Percentiles rank a stretch among this genome's conserved stretches.
These are phyloP conservation scores for Agrochola circellaris DNA, from an alignment of 2,888 invertebrate genomes.

Conservation along the genomic window DNA sequence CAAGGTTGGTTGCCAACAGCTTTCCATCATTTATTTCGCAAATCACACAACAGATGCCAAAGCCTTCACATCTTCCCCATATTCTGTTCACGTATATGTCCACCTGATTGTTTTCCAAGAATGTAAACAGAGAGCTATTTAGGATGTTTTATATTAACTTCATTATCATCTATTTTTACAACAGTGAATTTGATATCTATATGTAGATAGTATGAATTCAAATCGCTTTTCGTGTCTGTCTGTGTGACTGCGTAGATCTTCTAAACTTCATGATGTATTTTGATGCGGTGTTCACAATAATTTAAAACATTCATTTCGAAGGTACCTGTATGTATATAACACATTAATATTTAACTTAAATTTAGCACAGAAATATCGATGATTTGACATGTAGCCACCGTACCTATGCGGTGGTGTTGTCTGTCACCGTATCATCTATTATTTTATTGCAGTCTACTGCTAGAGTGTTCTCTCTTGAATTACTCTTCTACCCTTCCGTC, in stretches of 20 bases:
- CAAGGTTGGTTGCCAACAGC: constrained; percentile 37
- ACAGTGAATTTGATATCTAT: not conserved
- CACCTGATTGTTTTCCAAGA: constrained; percentile 34
- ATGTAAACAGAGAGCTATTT: constrained; percentile 20
- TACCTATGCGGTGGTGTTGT: too few relatives aligned
- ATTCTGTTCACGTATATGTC: constrained; percentile 38
- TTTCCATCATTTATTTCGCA: constrained; percentile 48
- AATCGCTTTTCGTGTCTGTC: too few relatives aligned
- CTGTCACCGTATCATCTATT: not conserved
- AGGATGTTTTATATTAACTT: not conserved
- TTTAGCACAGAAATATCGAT: too few relatives aligned
- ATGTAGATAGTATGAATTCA: too few relatives aligned
- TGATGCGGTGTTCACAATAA: too few relatives aligned
- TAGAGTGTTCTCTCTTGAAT: not conserved
- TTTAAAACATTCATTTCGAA: too few relatives aligned
- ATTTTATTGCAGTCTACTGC: not conserved
- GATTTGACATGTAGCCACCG: too few relatives aligned
- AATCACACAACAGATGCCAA: constrained; percentile 45
- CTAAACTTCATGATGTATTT: too few relatives aligned
- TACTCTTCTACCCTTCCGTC: not conserved
- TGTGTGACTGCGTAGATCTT: too few relatives aligned
- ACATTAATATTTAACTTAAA: too few relatives aligned
- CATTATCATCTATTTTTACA: not conserved
- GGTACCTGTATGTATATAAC: too few relatives aligned
- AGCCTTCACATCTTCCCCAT: constrained; percentile 10